Conservation (phyloP, 2,888 invertebrate genomes). For the Eilema depressum region DNA sequence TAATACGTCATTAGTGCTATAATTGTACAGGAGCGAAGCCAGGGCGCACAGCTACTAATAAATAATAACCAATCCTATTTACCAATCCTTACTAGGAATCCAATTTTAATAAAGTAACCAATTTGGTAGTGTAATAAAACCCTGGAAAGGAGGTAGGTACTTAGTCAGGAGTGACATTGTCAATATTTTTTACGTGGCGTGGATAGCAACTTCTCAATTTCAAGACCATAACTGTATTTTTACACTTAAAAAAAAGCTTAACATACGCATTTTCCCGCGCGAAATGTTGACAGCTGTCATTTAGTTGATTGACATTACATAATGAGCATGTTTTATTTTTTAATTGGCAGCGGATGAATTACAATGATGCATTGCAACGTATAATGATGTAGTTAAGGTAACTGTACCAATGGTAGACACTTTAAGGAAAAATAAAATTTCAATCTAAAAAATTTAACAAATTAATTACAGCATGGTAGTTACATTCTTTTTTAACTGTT, state of each 20-base stretch:
- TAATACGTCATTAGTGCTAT: too few species aligned
- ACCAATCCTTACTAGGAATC: background rate
- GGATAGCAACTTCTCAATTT: background rate
- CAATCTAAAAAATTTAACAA: too few species aligned
- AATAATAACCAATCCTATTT: background rate
- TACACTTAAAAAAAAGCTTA: too few species aligned
- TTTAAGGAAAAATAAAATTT: too few species aligned
- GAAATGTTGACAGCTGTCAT: slow-evolving; percentile 53
- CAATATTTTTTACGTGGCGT: background rate
- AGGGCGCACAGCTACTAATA: too few species aligned
- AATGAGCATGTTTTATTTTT: slow-evolving; percentile 22
- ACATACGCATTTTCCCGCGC: slow-evolving; percentile 27
- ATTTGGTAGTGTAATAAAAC: background rate
- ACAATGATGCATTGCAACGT: background rate
- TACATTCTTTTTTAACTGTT: too few species aligned
- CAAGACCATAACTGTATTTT: slow-evolving; percentile 1
- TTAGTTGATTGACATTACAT: slow-evolving; percentile 38
- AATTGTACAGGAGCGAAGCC: too few species aligned
- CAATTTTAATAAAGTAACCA: background rate
- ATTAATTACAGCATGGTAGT: too few species aligned
- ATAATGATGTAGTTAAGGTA: slow-evolving; percentile 14
- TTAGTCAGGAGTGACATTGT: too few species aligned
- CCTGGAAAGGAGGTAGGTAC: background rate
- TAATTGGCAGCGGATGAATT: background rate
- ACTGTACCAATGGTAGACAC: too few species aligned